These are phyloP conservation scores for Zhengitettix transpicula DNA, from an alignment of 2,888 invertebrate species.

Conservation along the genomic window DNA sequence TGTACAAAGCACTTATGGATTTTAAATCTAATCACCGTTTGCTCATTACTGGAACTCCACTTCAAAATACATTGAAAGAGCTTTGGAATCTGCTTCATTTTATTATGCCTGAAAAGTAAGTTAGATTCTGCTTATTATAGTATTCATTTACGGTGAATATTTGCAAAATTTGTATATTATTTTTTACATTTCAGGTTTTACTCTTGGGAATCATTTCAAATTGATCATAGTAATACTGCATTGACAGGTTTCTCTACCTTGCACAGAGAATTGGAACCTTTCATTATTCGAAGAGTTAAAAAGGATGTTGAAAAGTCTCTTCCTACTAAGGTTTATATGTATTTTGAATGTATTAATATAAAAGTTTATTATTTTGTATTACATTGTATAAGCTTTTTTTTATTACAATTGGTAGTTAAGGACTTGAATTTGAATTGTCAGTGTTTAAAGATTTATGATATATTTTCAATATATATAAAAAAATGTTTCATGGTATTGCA, in stretches of 20 bases:
- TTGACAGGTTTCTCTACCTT: conserved; percentile 88
- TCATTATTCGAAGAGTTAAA: conserved; percentile 85
- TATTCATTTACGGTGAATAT: conserved; percentile 1
- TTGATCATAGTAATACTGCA: conserved; percentile 78
- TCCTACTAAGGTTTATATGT: conserved; percentile 58
- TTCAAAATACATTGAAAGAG: conserved; percentile 97
- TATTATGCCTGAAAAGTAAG: conserved; percentile 90
- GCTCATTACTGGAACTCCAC: conserved; percentile 88
- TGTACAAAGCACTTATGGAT: conserved; percentile 88
- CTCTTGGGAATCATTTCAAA: conserved; percentile 90
- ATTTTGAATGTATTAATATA: too few species aligned
- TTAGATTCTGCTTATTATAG: conserved; percentile 22
- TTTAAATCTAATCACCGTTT: conserved; percentile 90
- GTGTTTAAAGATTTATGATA: too few species aligned
- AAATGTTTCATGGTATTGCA: background rate
- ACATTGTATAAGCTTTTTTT: too few species aligned
- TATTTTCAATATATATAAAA: too few species aligned
- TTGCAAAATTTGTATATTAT: background rate
- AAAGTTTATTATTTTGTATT: too few species aligned
- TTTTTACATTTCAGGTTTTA: conserved; percentile 45
- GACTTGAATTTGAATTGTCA: too few species aligned
- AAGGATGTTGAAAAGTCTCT: conserved; percentile 98
- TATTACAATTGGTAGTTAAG: too few species aligned
- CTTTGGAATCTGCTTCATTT: conserved; percentile 96
- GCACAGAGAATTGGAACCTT: conserved; percentile 91